Conservation (phyloP, 2,113 vertebrate species). For the Smithornis capensis region DNA sequence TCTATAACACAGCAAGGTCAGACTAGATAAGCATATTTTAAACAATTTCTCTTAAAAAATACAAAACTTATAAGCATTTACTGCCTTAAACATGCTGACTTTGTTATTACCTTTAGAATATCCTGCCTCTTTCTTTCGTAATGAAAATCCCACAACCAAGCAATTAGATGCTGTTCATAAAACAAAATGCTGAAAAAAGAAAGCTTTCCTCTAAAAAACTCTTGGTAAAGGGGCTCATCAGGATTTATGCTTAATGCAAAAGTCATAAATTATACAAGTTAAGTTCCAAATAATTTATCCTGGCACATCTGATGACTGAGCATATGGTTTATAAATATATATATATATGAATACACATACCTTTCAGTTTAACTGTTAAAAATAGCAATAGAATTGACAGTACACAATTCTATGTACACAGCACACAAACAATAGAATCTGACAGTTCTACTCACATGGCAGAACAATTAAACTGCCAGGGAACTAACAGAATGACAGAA, state of each 20-base stretch:
- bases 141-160: background rate
- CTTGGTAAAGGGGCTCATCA: slow-evolving; percentile 6
- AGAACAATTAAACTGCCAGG: background rate
- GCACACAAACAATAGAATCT: background rate
- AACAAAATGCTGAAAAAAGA: slow-evolving; percentile 1
- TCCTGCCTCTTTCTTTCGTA: background rate
- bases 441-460: background rate
- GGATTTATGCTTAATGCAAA: background rate
- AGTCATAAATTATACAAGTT: background rate
- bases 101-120: background rate
- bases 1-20: background rate
- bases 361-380: background rate
- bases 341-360: background rate
- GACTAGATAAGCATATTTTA: background rate
- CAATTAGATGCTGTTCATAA: slow-evolving; percentile 20
- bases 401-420: background rate
- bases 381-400: background rate
- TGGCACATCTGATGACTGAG: background rate
- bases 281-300: background rate
- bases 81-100: background rate
- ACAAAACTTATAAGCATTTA: background rate
- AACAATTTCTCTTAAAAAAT: background rate
- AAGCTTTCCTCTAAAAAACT: background rate
- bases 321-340: background rate
- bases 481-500: background rate